These are phyloP conservation scores for Acleris laterana DNA, from an alignment of 2,888 invertebrate genomes.

Conservation along the genomic window DNA sequence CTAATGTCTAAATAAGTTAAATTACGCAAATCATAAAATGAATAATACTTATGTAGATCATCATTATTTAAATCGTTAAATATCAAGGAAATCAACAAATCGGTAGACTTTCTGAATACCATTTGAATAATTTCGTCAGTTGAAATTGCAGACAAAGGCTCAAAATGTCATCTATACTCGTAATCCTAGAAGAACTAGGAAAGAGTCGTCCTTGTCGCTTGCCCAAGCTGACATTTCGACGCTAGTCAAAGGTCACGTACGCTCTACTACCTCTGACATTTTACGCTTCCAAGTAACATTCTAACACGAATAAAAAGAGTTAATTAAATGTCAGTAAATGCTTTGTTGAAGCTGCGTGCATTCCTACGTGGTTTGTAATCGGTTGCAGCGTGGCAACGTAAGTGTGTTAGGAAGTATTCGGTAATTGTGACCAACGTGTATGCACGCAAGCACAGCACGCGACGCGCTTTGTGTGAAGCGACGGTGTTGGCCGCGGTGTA, in stretches of 20 bases:
- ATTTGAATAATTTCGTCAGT: slow-evolving; percentile 77
- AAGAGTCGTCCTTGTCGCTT: slow-evolving; percentile 83
- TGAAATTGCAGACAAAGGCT: slow-evolving; percentile 65
- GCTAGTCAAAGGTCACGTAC: slow-evolving; percentile 80
- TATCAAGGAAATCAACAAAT: slow-evolving; percentile 78
- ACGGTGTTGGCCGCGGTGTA: slow-evolving; percentile 4
- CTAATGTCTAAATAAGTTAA: no score
- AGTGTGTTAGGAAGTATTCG: slow-evolving; percentile 36
- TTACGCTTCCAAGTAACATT: slow-evolving; percentile 67
- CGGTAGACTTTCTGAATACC: slow-evolving; percentile 66
- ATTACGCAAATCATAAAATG: neutral
- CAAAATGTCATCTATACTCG: slow-evolving; percentile 72
- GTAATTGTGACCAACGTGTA: slow-evolving; percentile 31
- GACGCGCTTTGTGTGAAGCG: slow-evolving; percentile 9
- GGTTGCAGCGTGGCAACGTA: slow-evolving; percentile 36
- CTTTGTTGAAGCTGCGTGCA: slow-evolving; percentile 25
- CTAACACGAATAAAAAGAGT: slow-evolving; percentile 59
- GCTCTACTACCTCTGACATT: slow-evolving; percentile 80
- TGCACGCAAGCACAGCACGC: slow-evolving; percentile 22
- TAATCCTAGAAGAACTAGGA: slow-evolving; percentile 77
- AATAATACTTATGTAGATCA: neutral
- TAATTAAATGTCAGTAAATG: slow-evolving; percentile 36
- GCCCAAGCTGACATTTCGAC: slow-evolving; percentile 81
- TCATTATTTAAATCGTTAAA: slow-evolving; percentile 48
- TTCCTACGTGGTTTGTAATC: slow-evolving; percentile 26